These are phyloP conservation scores for Oostethus manadensis DNA, from an alignment of 2,113 vertebrate genomes.

Conservation along the genomic window DNA sequence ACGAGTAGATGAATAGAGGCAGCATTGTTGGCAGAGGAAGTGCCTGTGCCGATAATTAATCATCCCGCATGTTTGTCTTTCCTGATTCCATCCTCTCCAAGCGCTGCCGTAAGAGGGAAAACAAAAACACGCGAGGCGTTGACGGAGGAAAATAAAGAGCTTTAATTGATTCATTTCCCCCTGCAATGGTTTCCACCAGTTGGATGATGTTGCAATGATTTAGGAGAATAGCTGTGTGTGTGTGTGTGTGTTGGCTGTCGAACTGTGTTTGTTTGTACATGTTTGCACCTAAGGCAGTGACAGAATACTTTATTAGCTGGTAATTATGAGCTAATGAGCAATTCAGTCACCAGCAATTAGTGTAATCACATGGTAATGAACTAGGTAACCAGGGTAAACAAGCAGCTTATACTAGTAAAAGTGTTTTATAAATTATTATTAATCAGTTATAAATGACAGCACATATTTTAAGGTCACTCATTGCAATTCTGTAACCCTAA, in stretches of 20 bases:
- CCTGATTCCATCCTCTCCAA: slow-evolving; percentile 67
- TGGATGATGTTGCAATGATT: slow-evolving; percentile 35
- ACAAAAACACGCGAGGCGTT: slow-evolving; percentile 57
- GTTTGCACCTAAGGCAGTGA: slow-evolving; percentile 45
- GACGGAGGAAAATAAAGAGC: slow-evolving; percentile 54
- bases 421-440: not conserved
- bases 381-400: not conserved
- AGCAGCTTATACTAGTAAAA: not conserved
- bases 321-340: slow-evolving; percentile 30
- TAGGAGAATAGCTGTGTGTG: slow-evolving; percentile 34
- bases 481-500: too few species aligned
- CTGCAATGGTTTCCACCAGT: slow-evolving; percentile 47
- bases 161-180: slow-evolving; percentile 61
- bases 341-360: slow-evolving; percentile 11
- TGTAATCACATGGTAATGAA: slow-evolving; percentile 9
- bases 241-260: slow-evolving; percentile 15
- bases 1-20: slow-evolving; percentile 50
- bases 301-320: slow-evolving; percentile 47
- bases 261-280: slow-evolving; percentile 40
- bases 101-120: slow-evolving; percentile 63
- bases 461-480: too few species aligned
- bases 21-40: slow-evolving; percentile 59
- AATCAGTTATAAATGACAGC: too few species aligned
- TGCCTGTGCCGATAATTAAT: slow-evolving; percentile 62
- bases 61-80: slow-evolving; percentile 70